Evolutionary conservation across 2,797 vertebrate species (phyloP), one percentile per base, ranked within the genome.

Genomic region (Danionella dracula): DNA sequence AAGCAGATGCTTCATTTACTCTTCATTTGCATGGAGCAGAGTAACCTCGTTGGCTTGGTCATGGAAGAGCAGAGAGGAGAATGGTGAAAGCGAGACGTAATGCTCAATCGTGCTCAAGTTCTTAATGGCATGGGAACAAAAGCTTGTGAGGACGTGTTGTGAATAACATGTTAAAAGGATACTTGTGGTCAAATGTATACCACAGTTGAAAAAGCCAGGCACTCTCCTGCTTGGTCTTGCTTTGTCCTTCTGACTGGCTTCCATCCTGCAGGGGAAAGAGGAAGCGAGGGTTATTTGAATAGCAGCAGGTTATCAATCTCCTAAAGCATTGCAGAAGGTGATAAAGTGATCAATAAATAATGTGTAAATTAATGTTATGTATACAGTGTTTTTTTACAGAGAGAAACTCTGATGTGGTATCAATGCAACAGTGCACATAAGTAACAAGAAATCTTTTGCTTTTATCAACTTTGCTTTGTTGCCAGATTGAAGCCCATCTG

Each of bases 181-280:
- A 99, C 97, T 99, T 99, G 80, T 99, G 96, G 77, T 99, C 96
- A 80, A 99, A 99, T 70, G 91, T 95, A 70, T 99, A 99, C 97
- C 96, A 99, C 8, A 98, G 82, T 64, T 94, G 89, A 86, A 99
- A 99, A 57, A 99, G 91, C 97, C 95, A 98, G 0, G 92, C 97
- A 1, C 96, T 99, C 84, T 99, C 97, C 80, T 97, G 94, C 73
- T 94, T 95, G 59, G 93, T 97, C 74, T 93, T 97, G 63, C 87
- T 92, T 59, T 85, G 90, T 71, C 81, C 88, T 6, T 90, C 91
- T 45, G 83, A 81, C 79, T 92, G 91, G 29, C 83, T 49, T 27
- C 89, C 90, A 5, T 97, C 95, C 96, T 99, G 73, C 15, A 23
- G 20, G 37, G 7, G 17, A 50, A 64, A 61, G 4, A 42, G 38